These are phyloP conservation scores for Merodon equestris DNA, from an alignment of 2,888 invertebrate genomes.

Conservation along the genomic window DNA sequence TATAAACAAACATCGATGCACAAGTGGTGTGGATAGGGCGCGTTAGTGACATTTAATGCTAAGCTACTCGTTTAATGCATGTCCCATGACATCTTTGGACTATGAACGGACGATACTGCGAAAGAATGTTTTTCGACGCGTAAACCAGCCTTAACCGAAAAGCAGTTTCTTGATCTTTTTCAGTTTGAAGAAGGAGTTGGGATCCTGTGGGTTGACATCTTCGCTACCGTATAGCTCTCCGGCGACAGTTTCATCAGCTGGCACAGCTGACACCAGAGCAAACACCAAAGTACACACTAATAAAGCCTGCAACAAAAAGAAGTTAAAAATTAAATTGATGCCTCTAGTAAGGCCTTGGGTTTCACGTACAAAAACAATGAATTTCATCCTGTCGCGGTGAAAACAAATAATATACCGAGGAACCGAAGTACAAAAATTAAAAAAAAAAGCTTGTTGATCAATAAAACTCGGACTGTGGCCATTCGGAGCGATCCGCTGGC, in stretches of 20 bases:
- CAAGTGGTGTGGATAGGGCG: background rate
- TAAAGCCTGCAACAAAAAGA: constrained; percentile 29
- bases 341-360: no score
- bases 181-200: constrained; percentile 53
- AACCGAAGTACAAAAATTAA: background rate
- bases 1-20: constrained; percentile 6
- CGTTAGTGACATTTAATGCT: constrained; percentile 19
- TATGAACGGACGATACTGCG: background rate
- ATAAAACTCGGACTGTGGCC: constrained; percentile 47
- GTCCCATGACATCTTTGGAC: constrained; percentile 21
- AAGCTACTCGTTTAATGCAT: background rate
- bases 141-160: constrained; percentile 33
- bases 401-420: background rate
- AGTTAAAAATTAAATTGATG: no score
- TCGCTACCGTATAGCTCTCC: constrained; percentile 59
- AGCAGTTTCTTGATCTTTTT: constrained; percentile 63
- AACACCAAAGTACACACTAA: constrained; percentile 42
- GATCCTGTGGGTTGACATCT: constrained; percentile 40
- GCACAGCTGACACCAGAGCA: constrained; percentile 46
- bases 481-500: constrained; percentile 35
- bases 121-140: background rate
- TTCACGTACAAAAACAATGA: constrained; percentile 44
- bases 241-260: constrained; percentile 43
- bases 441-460: constrained; percentile 40
- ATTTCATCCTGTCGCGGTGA: constrained; percentile 39